A percentile compares a stretch with the other conserved stretches of the same genome.
Evolutionary conservation across 2,888 invertebrate genomes (phyloP).

Genomic region (Scotopteryx bipunctaria): DNA sequence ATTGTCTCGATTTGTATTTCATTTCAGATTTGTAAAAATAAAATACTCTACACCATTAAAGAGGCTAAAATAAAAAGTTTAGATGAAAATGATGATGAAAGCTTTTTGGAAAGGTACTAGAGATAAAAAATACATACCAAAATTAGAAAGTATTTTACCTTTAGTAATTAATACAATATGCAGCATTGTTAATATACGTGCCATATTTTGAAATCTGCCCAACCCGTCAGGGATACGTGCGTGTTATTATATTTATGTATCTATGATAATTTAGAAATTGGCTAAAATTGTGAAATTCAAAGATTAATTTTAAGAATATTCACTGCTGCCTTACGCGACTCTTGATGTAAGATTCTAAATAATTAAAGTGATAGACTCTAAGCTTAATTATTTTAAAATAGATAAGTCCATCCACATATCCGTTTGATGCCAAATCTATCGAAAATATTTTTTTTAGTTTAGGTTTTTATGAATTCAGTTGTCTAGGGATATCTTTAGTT

Average conservation of each 20-base stretch:
- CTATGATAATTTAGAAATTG: constrained; percentile 29
- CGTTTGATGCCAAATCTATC: no score
- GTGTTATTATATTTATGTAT: constrained; percentile 26
- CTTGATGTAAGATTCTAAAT: neutral
- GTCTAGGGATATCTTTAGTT: neutral
- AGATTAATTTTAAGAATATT: constrained; percentile 25
- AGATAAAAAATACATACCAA: constrained; percentile 17
- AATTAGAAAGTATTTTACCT: constrained; percentile 12
- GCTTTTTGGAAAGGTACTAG: constrained; percentile 32
- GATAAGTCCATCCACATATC: no score
- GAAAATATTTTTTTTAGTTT: neutral
- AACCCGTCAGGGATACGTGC: no score
- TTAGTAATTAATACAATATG: no score
- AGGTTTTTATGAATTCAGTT: neutral
- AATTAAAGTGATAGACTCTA: neutral
- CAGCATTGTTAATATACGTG: no score
- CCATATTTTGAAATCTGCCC: no score
- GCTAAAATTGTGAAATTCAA: constrained; percentile 32
- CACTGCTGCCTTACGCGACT: neutral
- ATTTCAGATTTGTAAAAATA: no score
- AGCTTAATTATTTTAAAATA: constrained; percentile 5
- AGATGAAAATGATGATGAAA: constrained; percentile 3
- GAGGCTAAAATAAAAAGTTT: constrained; percentile 28
- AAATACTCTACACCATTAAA: constrained; percentile 20
- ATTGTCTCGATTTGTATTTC: constrained; percentile 12